Conservation (phyloP, 2,888 invertebrate species). For the Machimus atricapillus region DNA sequence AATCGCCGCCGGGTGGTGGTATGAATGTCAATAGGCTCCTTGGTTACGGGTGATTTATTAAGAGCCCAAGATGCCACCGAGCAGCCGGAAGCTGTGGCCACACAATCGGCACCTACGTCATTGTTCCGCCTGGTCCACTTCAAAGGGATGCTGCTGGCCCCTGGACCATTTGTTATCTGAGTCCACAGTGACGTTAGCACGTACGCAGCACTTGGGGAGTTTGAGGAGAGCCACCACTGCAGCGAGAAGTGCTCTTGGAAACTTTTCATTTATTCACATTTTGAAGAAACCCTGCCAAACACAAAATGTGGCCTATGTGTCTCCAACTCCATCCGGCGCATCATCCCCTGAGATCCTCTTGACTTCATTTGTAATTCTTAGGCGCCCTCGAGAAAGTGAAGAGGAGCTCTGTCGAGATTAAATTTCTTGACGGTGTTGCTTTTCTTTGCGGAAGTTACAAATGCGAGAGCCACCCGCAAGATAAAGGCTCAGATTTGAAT, state of each 20-base stretch:
- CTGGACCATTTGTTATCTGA: background rate
- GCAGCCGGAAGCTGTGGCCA: background rate
- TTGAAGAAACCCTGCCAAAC: background rate
- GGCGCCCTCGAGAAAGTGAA: background rate
- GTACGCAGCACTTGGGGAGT: background rate
- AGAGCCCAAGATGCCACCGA: background rate
- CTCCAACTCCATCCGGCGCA: background rate
- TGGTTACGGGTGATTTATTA: background rate
- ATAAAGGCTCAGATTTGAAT: background rate
- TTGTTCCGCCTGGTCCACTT: background rate
- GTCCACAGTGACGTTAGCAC: background rate
- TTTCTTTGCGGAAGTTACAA: background rate
- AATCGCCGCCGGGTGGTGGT: background rate
- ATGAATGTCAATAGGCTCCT: background rate
- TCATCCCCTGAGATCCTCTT: background rate
- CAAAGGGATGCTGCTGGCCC: background rate
- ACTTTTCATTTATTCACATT: conserved; percentile 1
- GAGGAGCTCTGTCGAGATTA: background rate
- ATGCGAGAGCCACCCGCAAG: background rate
- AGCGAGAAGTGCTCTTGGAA: background rate
- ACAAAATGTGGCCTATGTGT: background rate
- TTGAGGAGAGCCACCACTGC: background rate
- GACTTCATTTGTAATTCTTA: conserved; percentile 7
- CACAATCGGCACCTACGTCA: background rate
- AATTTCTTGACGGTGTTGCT: background rate